Evolutionary conservation across 1,140 invertebrate species (phyloP), one percentile per base, ranked within the genome.

Genomic region (Listronotus oregonensis): DNA sequence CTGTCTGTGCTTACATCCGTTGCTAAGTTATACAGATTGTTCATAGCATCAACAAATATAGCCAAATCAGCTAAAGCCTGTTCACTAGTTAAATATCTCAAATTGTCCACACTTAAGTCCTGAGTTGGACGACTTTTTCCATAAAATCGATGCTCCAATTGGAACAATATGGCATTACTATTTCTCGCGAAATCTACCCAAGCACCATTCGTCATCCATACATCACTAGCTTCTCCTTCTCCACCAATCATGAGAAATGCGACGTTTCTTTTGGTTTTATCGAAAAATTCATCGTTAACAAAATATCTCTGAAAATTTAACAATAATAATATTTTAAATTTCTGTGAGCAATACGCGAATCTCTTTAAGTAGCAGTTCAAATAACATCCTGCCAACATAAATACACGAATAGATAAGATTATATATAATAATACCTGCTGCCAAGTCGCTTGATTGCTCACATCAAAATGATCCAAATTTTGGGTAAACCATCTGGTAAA

Each of bases 121-220:
- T 72, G 62, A 12, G 92, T 94, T 5, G 96, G 96, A 74, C 89
- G 90, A 80, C 93, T 96, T 79, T 94, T 87, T 62, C 96, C 96
- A 85, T 98, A 98, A 80, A 86, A 98, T 57, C 95, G 85, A 82
- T 98, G 96, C 78, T 98, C 96, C 21, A 98, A 69, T 78, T 90
- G 87, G 42, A 97, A 90, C 66, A 91, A 92, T 3, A 95, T 78
- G 0, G 95, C 95, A 51, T 88, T 87, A 77, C 89, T 89, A 63
- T 87, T 80, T 73, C 89, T 84, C 0, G 92, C 94, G 83, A 92
- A 94, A 66, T 90, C 85, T 5, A 95, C 86, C 91, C 94, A 96
- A 63, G 87, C 80, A 12, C 94, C 94, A 75, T 89, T 83, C 0
- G 86, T 83, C 90, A 96, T 92, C 94, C 94, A 97, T 70, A 86